Conservation (phyloP, 2,113 vertebrate species). For the Pollimyrus isidori region DNA sequence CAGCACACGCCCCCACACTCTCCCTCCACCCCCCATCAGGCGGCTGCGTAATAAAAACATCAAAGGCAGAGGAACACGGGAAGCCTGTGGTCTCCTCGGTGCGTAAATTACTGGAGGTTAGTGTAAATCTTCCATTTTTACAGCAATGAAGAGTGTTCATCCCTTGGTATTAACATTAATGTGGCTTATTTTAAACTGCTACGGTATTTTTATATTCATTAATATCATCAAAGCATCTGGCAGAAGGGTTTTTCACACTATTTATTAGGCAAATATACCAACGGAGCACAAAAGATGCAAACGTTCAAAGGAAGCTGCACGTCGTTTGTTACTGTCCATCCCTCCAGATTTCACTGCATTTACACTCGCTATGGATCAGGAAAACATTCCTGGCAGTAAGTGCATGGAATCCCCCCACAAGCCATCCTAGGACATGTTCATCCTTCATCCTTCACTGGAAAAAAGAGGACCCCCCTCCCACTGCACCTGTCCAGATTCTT, state of each 20-base stretch:
- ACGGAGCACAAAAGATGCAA: not conserved
- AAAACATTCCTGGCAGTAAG: not conserved
- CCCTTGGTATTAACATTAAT: not conserved
- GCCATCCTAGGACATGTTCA: not conserved
- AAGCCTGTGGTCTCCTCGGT: not conserved
- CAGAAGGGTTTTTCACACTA: not conserved
- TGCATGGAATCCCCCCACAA: not conserved
- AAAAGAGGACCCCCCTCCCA: not conserved
- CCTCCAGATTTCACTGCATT: not conserved
- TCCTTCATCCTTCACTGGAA: not conserved
- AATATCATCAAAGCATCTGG: not conserved
- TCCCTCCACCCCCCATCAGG: not conserved
- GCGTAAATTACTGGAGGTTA: not conserved
- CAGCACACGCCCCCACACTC: not conserved
- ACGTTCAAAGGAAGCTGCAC: not conserved
- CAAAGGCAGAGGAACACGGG: not conserved
- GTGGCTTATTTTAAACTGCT: not conserved
- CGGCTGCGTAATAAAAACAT: not conserved
- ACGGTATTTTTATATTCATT: not conserved
- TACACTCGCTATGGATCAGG: not conserved
- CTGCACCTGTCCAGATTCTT: too few species aligned
- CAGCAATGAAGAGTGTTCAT: not conserved
- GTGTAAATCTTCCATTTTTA: not conserved
- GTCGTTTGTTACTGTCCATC: not conserved
- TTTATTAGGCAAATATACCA: not conserved